phyloP scores from a whole-genome alignment of 2,888 invertebrate genomes.

The Hirtodrosophila confusa region DNA sequence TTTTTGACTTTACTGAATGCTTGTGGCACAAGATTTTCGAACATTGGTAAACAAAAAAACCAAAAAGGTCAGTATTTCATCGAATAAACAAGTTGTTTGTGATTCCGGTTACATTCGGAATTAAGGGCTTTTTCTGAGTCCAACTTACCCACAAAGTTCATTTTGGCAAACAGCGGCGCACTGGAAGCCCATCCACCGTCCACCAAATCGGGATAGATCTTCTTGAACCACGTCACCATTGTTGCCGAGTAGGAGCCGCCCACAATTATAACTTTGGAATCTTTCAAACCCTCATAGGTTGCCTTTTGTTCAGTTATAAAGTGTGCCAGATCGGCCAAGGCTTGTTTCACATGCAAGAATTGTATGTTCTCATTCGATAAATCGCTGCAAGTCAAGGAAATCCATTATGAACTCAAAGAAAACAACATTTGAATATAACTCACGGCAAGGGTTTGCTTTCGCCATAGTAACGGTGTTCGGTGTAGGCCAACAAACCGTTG shows the following conservation, averaged over 20 bases:
- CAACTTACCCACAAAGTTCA: conserved; percentile 85
- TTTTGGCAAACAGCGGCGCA: conserved; percentile 87
- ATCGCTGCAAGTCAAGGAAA: conserved; percentile 82
- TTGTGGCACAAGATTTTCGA: too few species aligned
- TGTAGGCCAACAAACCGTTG: conserved; percentile 88
- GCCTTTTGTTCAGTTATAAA: conserved; percentile 86
- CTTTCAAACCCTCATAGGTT: conserved; percentile 73
- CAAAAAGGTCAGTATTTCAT: too few species aligned
- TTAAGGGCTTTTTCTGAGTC: too few species aligned
- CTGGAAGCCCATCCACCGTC: conserved; percentile 87
- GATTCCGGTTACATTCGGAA: too few species aligned
- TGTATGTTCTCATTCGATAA: conserved; percentile 86
- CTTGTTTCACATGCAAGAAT: conserved; percentile 87
- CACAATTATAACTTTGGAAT: conserved; percentile 85
- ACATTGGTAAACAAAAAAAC: too few species aligned
- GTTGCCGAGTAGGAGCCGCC: conserved; percentile 89
- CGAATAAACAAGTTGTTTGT: too few species aligned
- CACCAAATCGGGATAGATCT: conserved; percentile 87
- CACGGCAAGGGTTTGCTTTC: conserved; percentile 89
- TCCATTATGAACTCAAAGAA: background rate
- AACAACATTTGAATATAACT: conserved; percentile 60
- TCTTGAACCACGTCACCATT: conserved; percentile 88
- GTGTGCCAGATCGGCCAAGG: conserved; percentile 88
- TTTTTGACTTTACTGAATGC: too few species aligned
- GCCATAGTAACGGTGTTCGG: conserved; percentile 94